A percentile compares a stretch with the other conserved stretches of the same genome.
Evolutionary conservation across 1,140 invertebrate genomes (phyloP).

Genomic region (Drosophila kurseongensis): DNA sequence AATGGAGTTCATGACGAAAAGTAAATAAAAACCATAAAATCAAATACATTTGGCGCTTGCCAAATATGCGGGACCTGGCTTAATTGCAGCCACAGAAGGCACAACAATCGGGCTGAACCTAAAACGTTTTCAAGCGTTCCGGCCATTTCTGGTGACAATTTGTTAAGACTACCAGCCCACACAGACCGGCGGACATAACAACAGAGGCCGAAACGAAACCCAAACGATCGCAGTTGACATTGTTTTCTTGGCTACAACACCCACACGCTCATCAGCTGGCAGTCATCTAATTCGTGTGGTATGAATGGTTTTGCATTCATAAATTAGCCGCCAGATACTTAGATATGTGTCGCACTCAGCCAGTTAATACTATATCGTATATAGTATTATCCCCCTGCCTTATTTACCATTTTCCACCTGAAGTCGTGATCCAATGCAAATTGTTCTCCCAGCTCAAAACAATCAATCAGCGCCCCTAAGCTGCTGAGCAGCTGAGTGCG

Average conservation of each 20-base stretch:
- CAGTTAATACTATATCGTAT: slow-evolving; percentile 4
- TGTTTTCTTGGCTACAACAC: slow-evolving; percentile 49
- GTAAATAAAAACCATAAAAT: slow-evolving; percentile 50
- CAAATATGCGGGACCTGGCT: slow-evolving; percentile 59
- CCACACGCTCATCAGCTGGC: slow-evolving; percentile 43
- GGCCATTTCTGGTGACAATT: slow-evolving; percentile 45
- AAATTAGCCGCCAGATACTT: slow-evolving; percentile 69
- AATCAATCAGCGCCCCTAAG: slow-evolving; percentile 71
- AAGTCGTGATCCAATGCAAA: slow-evolving; percentile 77
- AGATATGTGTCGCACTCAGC: slow-evolving; percentile 57
- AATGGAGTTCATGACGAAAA: slow-evolving; percentile 64
- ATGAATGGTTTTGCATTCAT: slow-evolving; percentile 80
- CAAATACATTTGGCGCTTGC: slow-evolving; percentile 62
- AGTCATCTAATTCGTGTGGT: slow-evolving; percentile 75
- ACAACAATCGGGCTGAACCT: slow-evolving; percentile 41
- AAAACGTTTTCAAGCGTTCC: slow-evolving; percentile 46
- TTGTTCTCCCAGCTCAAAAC: slow-evolving; percentile 46
- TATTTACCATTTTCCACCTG: slow-evolving; percentile 9
- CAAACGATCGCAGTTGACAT: slow-evolving; percentile 58
- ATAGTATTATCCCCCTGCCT: not conserved
- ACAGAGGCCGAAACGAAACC: slow-evolving; percentile 25
- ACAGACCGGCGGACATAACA: slow-evolving; percentile 27
- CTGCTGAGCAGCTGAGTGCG: slow-evolving; percentile 43
- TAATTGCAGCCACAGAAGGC: slow-evolving; percentile 64
- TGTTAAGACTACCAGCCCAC: slow-evolving; percentile 48